Evolutionary conservation across 2,888 invertebrate species (phyloP).

Genomic region (Leptopilina syphax): DNA sequence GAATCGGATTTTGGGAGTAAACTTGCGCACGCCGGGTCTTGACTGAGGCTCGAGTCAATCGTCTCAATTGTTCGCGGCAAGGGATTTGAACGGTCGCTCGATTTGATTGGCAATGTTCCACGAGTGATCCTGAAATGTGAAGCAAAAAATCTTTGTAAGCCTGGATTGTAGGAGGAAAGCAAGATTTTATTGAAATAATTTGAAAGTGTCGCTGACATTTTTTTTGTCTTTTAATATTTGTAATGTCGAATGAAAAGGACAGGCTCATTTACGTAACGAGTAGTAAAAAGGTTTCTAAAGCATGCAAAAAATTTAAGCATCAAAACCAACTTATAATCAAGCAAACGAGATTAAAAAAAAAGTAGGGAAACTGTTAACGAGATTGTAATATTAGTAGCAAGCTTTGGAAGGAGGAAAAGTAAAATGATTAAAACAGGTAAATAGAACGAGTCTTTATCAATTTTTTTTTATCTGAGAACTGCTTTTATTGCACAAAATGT

Average conservation of each 20-base stretch:
- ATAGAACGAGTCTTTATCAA: slow-evolving; percentile 62
- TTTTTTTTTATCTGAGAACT: slow-evolving; percentile 55
- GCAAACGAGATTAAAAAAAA: slow-evolving; percentile 47
- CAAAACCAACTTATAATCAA: slow-evolving; percentile 21
- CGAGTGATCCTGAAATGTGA: slow-evolving; percentile 68
- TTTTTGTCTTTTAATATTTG: too few relatives aligned
- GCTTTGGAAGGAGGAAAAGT: slow-evolving; percentile 65
- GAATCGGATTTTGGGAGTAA: slow-evolving; percentile 70
- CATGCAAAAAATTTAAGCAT: slow-evolving; percentile 25
- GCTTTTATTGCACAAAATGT: slow-evolving; percentile 68
- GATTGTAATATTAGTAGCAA: slow-evolving; percentile 73
- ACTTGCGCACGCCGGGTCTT: slow-evolving; percentile 74
- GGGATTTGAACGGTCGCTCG: slow-evolving; percentile 71
- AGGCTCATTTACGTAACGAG: background rate
- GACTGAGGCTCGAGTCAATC: slow-evolving; percentile 72
- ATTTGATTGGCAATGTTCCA: slow-evolving; percentile 69
- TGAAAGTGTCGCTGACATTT: background rate
- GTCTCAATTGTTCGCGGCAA: slow-evolving; percentile 71
- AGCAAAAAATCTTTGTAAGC: slow-evolving; percentile 63
- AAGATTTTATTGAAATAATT: slow-evolving; percentile 30
- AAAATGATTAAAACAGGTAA: slow-evolving; percentile 62
- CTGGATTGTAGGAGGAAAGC: slow-evolving; percentile 48
- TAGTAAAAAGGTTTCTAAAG: background rate
- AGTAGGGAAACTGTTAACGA: slow-evolving; percentile 65
- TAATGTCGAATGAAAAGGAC: too few relatives aligned